These are phyloP conservation scores for Osmoderma eremita DNA, from an alignment of 2,888 invertebrate genomes.

Conservation along the genomic window DNA sequence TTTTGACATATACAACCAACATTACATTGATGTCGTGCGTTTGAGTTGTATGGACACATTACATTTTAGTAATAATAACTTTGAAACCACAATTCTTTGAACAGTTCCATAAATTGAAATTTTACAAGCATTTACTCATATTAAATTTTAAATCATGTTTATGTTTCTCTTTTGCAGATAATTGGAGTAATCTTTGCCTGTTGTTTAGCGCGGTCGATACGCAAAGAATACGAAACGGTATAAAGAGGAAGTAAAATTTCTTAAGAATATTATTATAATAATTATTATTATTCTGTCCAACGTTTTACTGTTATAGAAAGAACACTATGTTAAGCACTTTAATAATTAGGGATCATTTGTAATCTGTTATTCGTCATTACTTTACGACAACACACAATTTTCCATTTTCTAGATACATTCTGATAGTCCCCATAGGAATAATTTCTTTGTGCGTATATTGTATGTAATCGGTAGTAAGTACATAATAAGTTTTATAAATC, in stretches of 20 bases:
- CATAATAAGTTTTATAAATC: neutral
- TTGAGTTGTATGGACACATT: no score
- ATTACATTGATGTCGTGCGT: no score
- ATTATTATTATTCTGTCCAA: slow-evolving; percentile 40
- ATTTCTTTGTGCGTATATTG: no score
- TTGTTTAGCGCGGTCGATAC: slow-evolving; percentile 91
- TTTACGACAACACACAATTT: neutral
- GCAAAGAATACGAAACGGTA: slow-evolving; percentile 87
- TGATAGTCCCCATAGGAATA: neutral
- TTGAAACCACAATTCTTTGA: neutral
- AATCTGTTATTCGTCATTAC: neutral
- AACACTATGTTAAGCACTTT: slow-evolving; percentile 23
- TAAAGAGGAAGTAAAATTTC: slow-evolving; percentile 49
- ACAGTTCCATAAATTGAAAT: neutral
- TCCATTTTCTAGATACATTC: neutral
- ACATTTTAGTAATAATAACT: no score
- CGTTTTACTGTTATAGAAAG: slow-evolving; percentile 35
- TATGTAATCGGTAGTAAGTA: no score
- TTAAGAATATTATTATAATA: slow-evolving; percentile 20
- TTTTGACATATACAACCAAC: no score
- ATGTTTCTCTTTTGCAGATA: slow-evolving; percentile 70
- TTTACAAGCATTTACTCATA: neutral
- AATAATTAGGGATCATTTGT: neutral
- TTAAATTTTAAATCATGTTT: slow-evolving; percentile 26
- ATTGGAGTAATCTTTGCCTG: slow-evolving; percentile 93